phyloP scores from a whole-genome alignment of 2,797 vertebrate genomes.

The Morelia viridis region DNA sequence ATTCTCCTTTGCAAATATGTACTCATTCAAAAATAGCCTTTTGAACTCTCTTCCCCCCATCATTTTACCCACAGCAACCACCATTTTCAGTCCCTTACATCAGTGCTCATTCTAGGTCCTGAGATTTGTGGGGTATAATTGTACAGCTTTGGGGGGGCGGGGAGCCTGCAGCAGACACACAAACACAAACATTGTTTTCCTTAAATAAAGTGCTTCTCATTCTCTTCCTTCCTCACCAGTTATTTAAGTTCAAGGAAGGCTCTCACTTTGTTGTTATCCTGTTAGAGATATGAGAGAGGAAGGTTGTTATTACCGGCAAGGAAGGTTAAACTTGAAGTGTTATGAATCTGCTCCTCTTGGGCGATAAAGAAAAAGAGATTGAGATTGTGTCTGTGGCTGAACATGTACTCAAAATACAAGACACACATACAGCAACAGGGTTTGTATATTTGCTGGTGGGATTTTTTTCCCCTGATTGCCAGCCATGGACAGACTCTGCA shows the following conservation, averaged over 20 bases:
- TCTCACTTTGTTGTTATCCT: background rate
- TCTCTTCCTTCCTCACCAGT: background rate
- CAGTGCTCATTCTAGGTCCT: background rate
- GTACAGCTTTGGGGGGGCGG: background rate
- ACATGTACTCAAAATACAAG: too few relatives aligned
- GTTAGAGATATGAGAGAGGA: background rate
- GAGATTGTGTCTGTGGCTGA: background rate
- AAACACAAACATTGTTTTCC: background rate
- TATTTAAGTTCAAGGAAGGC: background rate
- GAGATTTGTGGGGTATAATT: background rate
- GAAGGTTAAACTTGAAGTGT: constrained; percentile 15
- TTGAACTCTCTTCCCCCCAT: too few relatives aligned
- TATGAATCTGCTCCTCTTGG: background rate
- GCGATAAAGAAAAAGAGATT: background rate
- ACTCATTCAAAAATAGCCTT: background rate
- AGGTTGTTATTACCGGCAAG: constrained; percentile 49
- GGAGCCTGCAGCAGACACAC: background rate
- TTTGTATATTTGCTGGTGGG: background rate
- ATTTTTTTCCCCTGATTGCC: background rate
- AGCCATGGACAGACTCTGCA: background rate
- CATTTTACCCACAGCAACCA: background rate
- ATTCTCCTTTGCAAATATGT: background rate
- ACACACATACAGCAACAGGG: background rate
- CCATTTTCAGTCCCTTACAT: background rate
- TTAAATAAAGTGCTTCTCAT: background rate